Percentiles rank a stretch among this genome's conserved stretches.
These are phyloP conservation scores for Euura lappo DNA, from an alignment of 1,140 invertebrate species.

Conservation along the genomic window DNA sequence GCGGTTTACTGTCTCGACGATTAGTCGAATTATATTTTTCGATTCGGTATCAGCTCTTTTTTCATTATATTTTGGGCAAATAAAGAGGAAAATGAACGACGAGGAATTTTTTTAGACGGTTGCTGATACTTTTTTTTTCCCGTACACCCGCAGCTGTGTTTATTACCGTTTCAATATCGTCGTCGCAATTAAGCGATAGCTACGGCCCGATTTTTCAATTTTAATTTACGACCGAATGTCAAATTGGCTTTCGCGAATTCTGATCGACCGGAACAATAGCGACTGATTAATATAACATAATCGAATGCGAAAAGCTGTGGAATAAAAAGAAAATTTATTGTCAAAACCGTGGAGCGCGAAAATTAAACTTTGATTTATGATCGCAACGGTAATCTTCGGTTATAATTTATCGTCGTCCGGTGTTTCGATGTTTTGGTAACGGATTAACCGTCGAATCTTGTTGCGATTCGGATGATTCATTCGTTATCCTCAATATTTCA, in stretches of 20 bases:
- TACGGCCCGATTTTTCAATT: neutral
- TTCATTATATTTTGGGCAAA: no score
- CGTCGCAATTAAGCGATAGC: neutral
- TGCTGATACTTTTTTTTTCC: no score
- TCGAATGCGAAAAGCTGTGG: neutral
- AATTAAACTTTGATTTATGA: no score
- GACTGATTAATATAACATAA: neutral
- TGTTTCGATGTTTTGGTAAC: no score
- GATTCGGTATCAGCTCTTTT: neutral
- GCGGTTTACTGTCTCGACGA: conserved; percentile 43
- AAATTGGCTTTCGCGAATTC: neutral
- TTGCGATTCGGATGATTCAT: no score
- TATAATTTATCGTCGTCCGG: no score
- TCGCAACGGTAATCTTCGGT: no score
- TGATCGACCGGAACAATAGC: neutral
- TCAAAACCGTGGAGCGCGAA: neutral
- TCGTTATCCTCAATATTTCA: no score
- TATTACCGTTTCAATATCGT: neutral
- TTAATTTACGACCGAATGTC: neutral
- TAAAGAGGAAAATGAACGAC: no score
- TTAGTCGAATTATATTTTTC: conserved; percentile 17
- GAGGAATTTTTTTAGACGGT: no score
- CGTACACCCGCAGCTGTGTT: no score
- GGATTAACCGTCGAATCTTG: no score
- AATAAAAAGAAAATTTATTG: neutral